phyloP scores from a whole-genome alignment of 2,113 vertebrate species.

The Eulacestoma nigropectus region DNA sequence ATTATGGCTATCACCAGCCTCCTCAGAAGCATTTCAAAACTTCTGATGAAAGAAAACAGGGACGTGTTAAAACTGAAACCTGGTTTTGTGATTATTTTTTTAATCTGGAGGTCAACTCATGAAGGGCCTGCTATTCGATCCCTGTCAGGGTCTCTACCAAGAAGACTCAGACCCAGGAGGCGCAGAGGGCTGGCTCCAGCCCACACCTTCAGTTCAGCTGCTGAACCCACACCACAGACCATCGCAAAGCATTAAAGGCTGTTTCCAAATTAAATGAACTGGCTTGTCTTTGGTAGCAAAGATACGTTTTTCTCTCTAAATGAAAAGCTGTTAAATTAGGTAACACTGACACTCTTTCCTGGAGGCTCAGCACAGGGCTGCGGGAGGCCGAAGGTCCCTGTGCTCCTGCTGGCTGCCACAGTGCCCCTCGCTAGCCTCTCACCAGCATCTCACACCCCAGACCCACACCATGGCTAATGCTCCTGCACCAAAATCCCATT shows the following conservation, averaged over 20 bases:
- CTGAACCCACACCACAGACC: background rate
- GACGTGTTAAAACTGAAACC: background rate
- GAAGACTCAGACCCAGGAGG: background rate
- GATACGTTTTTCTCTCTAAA: background rate
- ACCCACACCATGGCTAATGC: background rate
- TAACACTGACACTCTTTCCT: background rate
- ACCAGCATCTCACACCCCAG: background rate
- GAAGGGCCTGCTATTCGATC: background rate
- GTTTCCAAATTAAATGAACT: background rate
- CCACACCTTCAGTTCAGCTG: background rate
- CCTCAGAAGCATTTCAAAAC: conserved; percentile 35
- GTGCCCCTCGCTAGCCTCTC: background rate
- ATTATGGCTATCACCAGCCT: conserved; percentile 46
- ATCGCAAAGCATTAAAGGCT: background rate
- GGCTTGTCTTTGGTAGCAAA: background rate
- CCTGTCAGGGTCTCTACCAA: background rate
- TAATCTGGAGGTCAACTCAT: background rate
- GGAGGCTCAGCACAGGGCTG: background rate
- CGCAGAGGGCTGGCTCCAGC: background rate
- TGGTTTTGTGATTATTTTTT: background rate
- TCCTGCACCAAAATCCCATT: background rate
- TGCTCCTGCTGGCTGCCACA: background rate
- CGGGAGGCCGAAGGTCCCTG: background rate
- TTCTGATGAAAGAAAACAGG: conserved; percentile 36
- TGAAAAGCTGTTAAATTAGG: conserved; percentile 18